Conservation (phyloP, 1,140 invertebrate genomes). For the Drosophila ficusphila region DNA sequence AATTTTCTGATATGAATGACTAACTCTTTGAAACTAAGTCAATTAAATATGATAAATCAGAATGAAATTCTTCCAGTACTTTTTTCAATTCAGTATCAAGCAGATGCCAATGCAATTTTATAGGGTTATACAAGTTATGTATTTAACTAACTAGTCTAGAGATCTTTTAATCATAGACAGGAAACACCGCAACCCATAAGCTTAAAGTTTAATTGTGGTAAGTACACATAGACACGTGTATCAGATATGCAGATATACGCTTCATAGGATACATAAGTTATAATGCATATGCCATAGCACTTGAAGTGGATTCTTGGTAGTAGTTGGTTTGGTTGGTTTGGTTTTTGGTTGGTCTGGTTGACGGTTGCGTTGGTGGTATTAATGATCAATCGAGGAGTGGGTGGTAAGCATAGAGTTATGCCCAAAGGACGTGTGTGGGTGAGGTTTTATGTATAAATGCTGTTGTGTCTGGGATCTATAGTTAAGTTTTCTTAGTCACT, state of each 20-base stretch:
- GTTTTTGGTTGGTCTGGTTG: slow-evolving; percentile 20
- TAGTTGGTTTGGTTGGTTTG: slow-evolving; percentile 22
- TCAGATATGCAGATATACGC: slow-evolving; percentile 26
- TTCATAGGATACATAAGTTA: slow-evolving; percentile 2
- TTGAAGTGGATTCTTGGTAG: slow-evolving; percentile 29
- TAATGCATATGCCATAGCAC: slow-evolving; percentile 32
- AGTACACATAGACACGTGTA: slow-evolving; percentile 45
- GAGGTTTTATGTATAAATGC: slow-evolving; percentile 26
- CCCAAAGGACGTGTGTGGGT: slow-evolving; percentile 27
- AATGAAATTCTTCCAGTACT: neutral
- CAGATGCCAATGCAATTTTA: slow-evolving; percentile 77
- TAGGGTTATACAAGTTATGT: slow-evolving; percentile 59
- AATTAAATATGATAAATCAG: too few species aligned
- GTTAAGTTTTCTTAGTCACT: slow-evolving; percentile 66
- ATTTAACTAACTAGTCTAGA: slow-evolving; percentile 63
- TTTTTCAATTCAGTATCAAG: slow-evolving; percentile 33
- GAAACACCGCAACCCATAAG: slow-evolving; percentile 72
- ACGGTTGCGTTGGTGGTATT: slow-evolving; percentile 29
- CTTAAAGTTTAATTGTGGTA: slow-evolving; percentile 67
- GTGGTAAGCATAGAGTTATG: slow-evolving; percentile 55
- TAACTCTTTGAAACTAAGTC: too few species aligned
- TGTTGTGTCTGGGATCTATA: slow-evolving; percentile 41
- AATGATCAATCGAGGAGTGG: slow-evolving; percentile 32
- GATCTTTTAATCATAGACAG: slow-evolving; percentile 50
- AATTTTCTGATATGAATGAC: too few species aligned